These are phyloP conservation scores for Isotomurus palustris DNA, from an alignment of 2,888 invertebrate species.

Conservation along the genomic window DNA sequence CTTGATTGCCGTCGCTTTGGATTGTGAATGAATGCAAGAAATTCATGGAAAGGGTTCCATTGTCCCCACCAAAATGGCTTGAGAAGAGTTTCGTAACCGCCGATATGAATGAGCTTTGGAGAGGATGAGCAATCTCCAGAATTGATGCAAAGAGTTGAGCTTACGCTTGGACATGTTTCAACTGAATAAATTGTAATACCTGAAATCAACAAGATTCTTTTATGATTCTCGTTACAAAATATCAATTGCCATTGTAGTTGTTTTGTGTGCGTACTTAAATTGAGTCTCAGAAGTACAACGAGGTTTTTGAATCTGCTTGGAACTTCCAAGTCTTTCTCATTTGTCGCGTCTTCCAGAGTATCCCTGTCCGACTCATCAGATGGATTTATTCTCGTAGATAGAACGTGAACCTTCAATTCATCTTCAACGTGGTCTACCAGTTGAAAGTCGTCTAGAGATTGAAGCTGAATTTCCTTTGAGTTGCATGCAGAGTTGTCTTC, in stretches of 20 bases:
- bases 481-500: too few species aligned
- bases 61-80: conserved; percentile 65
- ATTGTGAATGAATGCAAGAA: conserved; percentile 77
- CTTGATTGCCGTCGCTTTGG: conserved; percentile 62
- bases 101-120: conserved; percentile 27
- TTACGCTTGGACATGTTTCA: conserved; percentile 17
- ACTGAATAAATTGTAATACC: conserved; percentile 24
- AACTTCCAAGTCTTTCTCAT: not conserved
- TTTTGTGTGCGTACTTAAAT: conserved; percentile 20
- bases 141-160: not conserved
- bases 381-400: conserved; percentile 23
- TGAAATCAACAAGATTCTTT: not conserved
- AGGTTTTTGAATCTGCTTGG: conserved; percentile 25
- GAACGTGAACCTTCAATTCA: conserved; percentile 30
- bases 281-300: conserved; percentile 28
- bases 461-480: too few species aligned
- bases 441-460: conserved; percentile 16
- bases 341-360: conserved; percentile 14
- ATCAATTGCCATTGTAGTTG: not conserved
- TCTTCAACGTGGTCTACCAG: conserved; percentile 16
- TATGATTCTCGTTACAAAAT: too few species aligned
- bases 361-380: conserved; percentile 25
- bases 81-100: conserved; percentile 31
- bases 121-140: too few species aligned
- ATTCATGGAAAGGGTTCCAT: conserved; percentile 74